Evolutionary conservation across 2,113 vertebrate genomes (phyloP).

Genomic region (Bos taurus): ARS-UCD2.0 NC_037350.1:14615001-14615500

Average conservation of each 20-base stretch:
- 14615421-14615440: not conserved
- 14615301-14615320: constrained; percentile 39
- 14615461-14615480: not conserved
- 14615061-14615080: not conserved
- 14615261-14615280: not conserved
- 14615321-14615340: not conserved
- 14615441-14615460: not conserved
- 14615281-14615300: not conserved
- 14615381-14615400: not conserved
- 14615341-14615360: not conserved
- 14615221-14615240: not conserved
- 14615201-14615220: not conserved
- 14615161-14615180: not conserved
- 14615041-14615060: not conserved
- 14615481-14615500: not conserved
- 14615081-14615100: constrained; percentile 6
- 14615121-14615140: not conserved
- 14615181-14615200: fast-evolving
- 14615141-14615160: not conserved
- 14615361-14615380: not conserved
- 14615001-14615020: not conserved
- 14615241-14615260: not conserved
- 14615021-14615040: not conserved
- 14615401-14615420: not conserved
- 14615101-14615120: not conserved